Conservation (phyloP, 1,140 invertebrate genomes). For the Brachionus asplanchnoidis region DNA sequence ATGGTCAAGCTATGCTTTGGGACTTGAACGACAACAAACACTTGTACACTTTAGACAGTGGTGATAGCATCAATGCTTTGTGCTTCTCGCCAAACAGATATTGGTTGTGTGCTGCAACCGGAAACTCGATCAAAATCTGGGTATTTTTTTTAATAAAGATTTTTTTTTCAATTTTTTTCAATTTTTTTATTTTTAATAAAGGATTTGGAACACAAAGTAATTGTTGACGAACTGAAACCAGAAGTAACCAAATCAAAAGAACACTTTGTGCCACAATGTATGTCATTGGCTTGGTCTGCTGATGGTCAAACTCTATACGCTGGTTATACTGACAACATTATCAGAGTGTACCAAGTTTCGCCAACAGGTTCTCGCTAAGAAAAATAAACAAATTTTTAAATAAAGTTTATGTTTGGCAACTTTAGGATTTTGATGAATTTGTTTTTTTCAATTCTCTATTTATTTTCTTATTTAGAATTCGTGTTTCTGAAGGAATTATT, state of each 20-base stretch:
- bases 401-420: background rate
- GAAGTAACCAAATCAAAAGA: constrained; percentile 68
- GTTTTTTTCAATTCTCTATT: background rate
- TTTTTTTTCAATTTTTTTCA: constrained; percentile 44
- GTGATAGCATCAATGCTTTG: constrained; percentile 93
- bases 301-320: constrained; percentile 98
- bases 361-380: background rate
- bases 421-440: background rate
- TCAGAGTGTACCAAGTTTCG: constrained; percentile 70
- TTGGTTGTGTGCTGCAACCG: constrained; percentile 99
- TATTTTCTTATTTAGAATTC: background rate
- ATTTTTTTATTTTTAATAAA: constrained; percentile 48
- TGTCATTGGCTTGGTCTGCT: constrained; percentile 95
- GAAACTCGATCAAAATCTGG: constrained; percentile 98
- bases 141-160: constrained; percentile 51
- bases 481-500: background rate
- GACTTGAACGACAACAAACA: constrained; percentile 99
- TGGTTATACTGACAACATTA: constrained; percentile 96
- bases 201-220: constrained; percentile 98
- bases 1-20: constrained; percentile 98
- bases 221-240: constrained; percentile 93
- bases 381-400: constrained; percentile 19
- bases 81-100: constrained; percentile 99
- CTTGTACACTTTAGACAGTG: constrained; percentile 94
- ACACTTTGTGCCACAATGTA: constrained; percentile 75